These are phyloP conservation scores for Seriola quinqueradiata DNA, from an alignment of 2,113 vertebrate species.

Conservation along the genomic window DNA sequence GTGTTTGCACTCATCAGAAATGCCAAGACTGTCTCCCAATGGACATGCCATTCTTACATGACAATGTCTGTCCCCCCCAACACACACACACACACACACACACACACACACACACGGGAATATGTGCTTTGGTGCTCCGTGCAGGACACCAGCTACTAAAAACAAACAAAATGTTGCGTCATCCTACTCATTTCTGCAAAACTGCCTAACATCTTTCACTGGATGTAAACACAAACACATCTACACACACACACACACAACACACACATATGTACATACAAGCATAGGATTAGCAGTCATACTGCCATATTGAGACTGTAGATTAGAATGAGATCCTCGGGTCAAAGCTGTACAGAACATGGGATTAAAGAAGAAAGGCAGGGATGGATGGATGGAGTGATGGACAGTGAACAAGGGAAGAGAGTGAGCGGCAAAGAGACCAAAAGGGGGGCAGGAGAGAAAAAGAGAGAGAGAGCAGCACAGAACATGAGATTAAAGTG, in stretches of 20 bases:
- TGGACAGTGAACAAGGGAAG: conserved; percentile 54
- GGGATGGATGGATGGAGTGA: conserved; percentile 55
- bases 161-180: conserved; percentile 63
- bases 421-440: conserved; percentile 44
- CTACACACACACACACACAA: not conserved
- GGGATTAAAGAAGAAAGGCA: conserved; percentile 78
- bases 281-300: conserved; percentile 65
- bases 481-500: conserved; percentile 79
- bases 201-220: conserved; percentile 27
- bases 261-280: conserved; percentile 11
- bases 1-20: conserved; percentile 25
- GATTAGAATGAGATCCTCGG: conserved; percentile 75
- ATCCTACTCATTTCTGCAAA: conserved; percentile 39
- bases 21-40: conserved; percentile 38
- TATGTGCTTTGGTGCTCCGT: conserved; percentile 31
- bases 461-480: conserved; percentile 44
- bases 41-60: conserved; percentile 48
- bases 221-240: conserved; percentile 50
- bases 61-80: conserved; percentile 23
- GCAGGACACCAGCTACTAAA: conserved; percentile 39
- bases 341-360: conserved; percentile 65
- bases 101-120: conserved; percentile 17
- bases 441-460: conserved; percentile 39
- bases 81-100: conserved; percentile 17
- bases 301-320: conserved; percentile 72